phyloP scores from a whole-genome alignment of 1,140 invertebrate species.

The Diachasma alloeum region DNA sequence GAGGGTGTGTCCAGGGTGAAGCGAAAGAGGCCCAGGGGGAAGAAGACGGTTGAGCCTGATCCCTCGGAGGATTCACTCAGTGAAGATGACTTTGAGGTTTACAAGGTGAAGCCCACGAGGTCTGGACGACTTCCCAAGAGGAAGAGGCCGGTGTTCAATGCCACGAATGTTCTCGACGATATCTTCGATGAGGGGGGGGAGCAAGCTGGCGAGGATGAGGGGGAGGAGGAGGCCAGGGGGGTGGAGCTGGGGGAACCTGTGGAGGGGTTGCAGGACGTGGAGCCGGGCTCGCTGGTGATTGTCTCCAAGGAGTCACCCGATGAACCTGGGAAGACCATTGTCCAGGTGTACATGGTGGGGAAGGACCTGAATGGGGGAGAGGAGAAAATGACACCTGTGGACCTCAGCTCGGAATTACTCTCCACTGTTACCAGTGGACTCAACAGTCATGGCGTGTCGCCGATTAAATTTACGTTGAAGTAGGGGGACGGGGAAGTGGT shows the following conservation, averaged over 20 bases:
- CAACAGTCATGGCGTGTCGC: constrained; percentile 15
- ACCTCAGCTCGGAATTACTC: constrained; percentile 39
- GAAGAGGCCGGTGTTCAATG: constrained; percentile 48
- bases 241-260: background rate
- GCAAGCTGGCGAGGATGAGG: constrained; percentile 12
- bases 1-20: background rate
- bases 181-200: background rate
- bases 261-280: constrained; percentile 36
- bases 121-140: constrained; percentile 53
- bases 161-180: constrained; percentile 44
- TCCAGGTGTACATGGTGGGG: constrained; percentile 62
- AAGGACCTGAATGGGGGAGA: constrained; percentile 29
- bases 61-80: constrained; percentile 39
- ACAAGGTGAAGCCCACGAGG: constrained; percentile 53
- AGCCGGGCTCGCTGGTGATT: constrained; percentile 60
- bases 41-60: background rate
- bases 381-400: constrained; percentile 41
- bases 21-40: constrained; percentile 3
- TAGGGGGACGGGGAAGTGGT: background rate
- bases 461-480: background rate
- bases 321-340: constrained; percentile 54
- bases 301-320: constrained; percentile 53
- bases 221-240: background rate
- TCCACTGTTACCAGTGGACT: constrained; percentile 45
- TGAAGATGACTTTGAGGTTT: constrained; percentile 46